A percentile compares a stretch with the other conserved stretches of the same genome.
phyloP scores from a whole-genome alignment of 2,113 vertebrate species.

The Laterallus jamaicensis region DNA sequence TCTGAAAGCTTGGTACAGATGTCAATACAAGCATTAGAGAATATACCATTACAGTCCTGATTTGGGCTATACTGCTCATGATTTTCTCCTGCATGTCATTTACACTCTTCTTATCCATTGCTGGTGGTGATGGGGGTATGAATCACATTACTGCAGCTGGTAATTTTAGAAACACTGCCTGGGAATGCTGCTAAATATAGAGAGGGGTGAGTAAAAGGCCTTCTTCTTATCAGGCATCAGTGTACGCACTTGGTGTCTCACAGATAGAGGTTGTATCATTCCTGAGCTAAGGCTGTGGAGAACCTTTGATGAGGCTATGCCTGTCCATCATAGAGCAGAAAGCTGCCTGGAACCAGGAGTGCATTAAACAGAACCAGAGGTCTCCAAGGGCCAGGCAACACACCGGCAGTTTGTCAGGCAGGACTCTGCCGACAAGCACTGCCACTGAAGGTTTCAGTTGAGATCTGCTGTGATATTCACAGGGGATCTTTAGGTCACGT shows the following conservation, averaged over 20 bases:
- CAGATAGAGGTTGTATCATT: not conserved
- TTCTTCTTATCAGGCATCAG: constrained; percentile 22
- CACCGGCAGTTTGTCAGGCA: constrained; percentile 14
- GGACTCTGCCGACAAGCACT: not conserved
- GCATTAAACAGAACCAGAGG: not conserved
- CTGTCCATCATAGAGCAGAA: constrained; percentile 4
- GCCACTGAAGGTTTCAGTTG: not conserved
- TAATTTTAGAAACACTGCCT: constrained; percentile 62
- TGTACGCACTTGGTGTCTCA: constrained; percentile 12
- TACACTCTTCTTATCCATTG: constrained; percentile 24
- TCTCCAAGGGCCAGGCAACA: constrained; percentile 4
- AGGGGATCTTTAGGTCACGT: not conserved
- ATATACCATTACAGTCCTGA: not conserved
- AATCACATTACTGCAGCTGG: constrained; percentile 47
- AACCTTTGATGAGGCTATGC: constrained; percentile 24
- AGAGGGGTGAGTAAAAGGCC: constrained; percentile 2
- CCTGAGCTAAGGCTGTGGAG: constrained; percentile 29
- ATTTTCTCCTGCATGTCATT: constrained; percentile 35
- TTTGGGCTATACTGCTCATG: constrained; percentile 5
- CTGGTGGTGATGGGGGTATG: constrained; percentile 33
- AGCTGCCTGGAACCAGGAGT: constrained; percentile 32
- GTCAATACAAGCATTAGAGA: not conserved
- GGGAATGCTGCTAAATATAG: constrained; percentile 56
- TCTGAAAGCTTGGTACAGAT: not conserved
- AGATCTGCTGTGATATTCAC: not conserved